phyloP scores from a whole-genome alignment of 1,140 invertebrate genomes.

The Megalopta genalis region DNA sequence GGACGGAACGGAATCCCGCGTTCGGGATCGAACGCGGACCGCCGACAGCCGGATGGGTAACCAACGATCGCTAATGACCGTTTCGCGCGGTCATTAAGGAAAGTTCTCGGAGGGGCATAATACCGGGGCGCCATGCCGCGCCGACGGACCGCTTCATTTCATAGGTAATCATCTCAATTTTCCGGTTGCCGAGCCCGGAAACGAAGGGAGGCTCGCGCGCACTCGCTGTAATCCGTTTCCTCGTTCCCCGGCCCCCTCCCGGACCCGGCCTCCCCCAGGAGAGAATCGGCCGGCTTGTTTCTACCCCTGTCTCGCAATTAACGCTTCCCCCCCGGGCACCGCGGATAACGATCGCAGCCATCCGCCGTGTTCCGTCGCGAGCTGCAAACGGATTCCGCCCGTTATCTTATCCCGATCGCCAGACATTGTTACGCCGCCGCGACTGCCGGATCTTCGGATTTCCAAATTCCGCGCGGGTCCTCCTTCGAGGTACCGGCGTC shows the following conservation, averaged over 20 bases:
- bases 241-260: neutral
- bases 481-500: too few species aligned
- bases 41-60: slow-evolving; percentile 16
- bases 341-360: slow-evolving; percentile 32
- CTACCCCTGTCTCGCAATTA: slow-evolving; percentile 49
- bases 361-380: neutral
- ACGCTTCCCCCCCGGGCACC: slow-evolving; percentile 12
- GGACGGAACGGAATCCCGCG: too few species aligned
- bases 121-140: slow-evolving; percentile 7
- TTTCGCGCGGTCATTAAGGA: slow-evolving; percentile 59
- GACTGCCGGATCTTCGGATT: too few species aligned
- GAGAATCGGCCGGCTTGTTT: slow-evolving; percentile 7
- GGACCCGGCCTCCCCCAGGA: neutral
- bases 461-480: too few species aligned
- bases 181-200: slow-evolving; percentile 56
- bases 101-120: slow-evolving; percentile 34
- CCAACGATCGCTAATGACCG: slow-evolving; percentile 63
- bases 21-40: neutral
- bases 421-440: too few species aligned
- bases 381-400: neutral
- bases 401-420: neutral
- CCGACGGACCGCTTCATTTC: slow-evolving; percentile 40
- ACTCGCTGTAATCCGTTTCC: slow-evolving; percentile 26
- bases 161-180: slow-evolving; percentile 56
- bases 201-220: slow-evolving; percentile 26